A percentile compares a stretch with the other conserved stretches of the same genome.
Conservation (phyloP, 2,113 vertebrate genomes). For the Nematolebias whitei region DNA sequence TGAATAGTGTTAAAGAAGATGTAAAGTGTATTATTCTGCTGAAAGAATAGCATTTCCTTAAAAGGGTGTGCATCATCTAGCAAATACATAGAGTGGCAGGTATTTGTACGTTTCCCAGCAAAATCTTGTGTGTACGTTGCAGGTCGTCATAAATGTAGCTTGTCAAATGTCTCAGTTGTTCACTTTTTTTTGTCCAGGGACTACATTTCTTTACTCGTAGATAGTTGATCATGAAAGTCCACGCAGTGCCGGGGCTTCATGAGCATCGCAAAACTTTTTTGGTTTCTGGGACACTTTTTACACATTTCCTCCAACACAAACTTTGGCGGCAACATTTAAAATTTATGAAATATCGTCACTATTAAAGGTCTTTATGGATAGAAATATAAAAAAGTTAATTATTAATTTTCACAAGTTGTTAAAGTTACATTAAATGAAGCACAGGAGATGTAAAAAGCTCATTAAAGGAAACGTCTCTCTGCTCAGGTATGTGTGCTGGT, state of each 20-base stretch:
- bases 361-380: slow-evolving; percentile 82
- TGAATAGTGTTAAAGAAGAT: not conserved
- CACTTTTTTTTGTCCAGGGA: slow-evolving; percentile 40
- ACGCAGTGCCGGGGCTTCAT: slow-evolving; percentile 30
- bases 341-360: slow-evolving; percentile 81
- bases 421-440: no score
- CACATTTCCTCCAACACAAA: slow-evolving; percentile 74
- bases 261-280: slow-evolving; percentile 47
- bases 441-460: no score
- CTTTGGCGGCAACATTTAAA: slow-evolving; percentile 83
- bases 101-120: no score
- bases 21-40: not conserved
- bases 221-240: slow-evolving; percentile 52
- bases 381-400: no score
- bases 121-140: not conserved
- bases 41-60: not conserved
- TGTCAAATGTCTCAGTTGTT: not conserved
- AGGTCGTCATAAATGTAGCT: slow-evolving; percentile 26
- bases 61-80: no score
- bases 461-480: no score
- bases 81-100: no score
- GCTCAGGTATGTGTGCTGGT: no score
- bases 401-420: no score
- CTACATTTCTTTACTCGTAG: slow-evolving; percentile 39
- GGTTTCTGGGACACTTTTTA: slow-evolving; percentile 76